These are phyloP conservation scores for Bombus consobrinus DNA, from an alignment of 1,140 invertebrate genomes.

Conservation along the genomic window DNA sequence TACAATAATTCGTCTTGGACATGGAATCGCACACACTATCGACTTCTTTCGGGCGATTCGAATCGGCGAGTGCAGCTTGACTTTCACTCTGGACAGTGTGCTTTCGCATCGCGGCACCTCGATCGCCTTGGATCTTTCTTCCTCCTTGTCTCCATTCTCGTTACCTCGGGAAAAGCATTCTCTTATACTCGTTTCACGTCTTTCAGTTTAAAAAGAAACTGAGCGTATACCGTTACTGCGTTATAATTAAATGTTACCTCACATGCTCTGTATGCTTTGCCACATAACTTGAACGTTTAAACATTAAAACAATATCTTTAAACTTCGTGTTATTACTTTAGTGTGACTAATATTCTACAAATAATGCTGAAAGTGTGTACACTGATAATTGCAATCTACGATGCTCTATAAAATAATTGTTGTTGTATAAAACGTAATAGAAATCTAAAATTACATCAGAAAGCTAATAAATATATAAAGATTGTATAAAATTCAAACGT, in stretches of 20 bases:
- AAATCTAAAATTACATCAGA: neutral
- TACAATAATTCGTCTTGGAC: conserved; percentile 32
- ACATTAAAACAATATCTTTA: neutral
- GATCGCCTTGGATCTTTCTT: conserved; percentile 60
- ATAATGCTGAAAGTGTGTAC: neutral
- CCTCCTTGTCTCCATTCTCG: conserved; percentile 41
- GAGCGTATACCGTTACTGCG: conserved; percentile 6
- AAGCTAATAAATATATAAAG: no score
- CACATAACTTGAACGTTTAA: neutral
- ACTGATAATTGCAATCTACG: neutral
- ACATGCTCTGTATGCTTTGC: neutral
- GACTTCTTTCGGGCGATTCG: conserved; percentile 50
- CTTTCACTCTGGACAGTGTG: conserved; percentile 70
- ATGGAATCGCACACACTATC: conserved; percentile 32
- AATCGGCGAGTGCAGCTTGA: conserved; percentile 62
- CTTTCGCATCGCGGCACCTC: conserved; percentile 64
- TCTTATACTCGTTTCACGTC: neutral
- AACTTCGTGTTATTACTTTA: neutral
- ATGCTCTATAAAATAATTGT: no score
- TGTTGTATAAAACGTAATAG: no score
- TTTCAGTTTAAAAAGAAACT: conserved; percentile 14
- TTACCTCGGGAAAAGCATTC: conserved; percentile 25
- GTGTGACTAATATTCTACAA: neutral
- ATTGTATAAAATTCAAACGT: no score
- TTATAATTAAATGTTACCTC: conserved; percentile 32